Evolutionary conservation across 2,888 invertebrate species (phyloP).

Genomic region (Tachina lurida): DNA sequence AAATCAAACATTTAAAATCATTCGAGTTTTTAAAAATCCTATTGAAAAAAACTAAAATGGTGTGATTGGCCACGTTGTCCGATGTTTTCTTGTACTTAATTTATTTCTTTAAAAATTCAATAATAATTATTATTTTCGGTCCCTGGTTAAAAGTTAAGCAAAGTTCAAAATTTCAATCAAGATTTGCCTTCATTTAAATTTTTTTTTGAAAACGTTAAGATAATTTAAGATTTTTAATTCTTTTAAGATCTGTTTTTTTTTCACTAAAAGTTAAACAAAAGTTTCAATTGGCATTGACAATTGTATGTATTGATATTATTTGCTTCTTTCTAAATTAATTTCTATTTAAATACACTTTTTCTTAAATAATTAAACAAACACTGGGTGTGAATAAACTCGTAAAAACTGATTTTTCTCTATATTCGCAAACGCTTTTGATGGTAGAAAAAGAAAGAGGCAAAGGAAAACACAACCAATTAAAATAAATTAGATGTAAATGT

Average conservation of each 20-base stretch:
- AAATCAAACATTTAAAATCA: too few species aligned
- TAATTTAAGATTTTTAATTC: neutral
- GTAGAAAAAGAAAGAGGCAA: slow-evolving; percentile 43
- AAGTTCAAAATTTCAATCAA: too few species aligned
- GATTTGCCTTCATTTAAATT: too few species aligned
- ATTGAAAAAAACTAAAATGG: too few species aligned
- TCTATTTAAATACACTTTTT: slow-evolving; percentile 34
- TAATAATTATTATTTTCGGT: too few species aligned
- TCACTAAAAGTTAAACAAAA: neutral
- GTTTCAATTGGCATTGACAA: slow-evolving; percentile 50
- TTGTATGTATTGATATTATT: neutral
- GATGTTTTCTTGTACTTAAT: too few species aligned
- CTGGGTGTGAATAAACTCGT: slow-evolving; percentile 58
- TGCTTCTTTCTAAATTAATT: slow-evolving; percentile 14
- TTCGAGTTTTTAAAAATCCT: too few species aligned
- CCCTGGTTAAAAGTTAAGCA: too few species aligned
- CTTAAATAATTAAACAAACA: slow-evolving; percentile 12
- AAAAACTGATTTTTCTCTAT: neutral
- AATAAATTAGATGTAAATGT: slow-evolving; percentile 59
- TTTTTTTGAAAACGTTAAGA: neutral
- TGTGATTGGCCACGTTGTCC: too few species aligned
- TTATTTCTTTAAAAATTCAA: too few species aligned
- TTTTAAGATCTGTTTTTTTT: neutral
- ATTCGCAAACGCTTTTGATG: slow-evolving; percentile 67
- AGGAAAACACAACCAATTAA: slow-evolving; percentile 55